A percentile compares a stretch with the other conserved stretches of the same genome.
phyloP scores from a whole-genome alignment of 2,113 vertebrate genomes.

The Euleptes europaea region DNA sequence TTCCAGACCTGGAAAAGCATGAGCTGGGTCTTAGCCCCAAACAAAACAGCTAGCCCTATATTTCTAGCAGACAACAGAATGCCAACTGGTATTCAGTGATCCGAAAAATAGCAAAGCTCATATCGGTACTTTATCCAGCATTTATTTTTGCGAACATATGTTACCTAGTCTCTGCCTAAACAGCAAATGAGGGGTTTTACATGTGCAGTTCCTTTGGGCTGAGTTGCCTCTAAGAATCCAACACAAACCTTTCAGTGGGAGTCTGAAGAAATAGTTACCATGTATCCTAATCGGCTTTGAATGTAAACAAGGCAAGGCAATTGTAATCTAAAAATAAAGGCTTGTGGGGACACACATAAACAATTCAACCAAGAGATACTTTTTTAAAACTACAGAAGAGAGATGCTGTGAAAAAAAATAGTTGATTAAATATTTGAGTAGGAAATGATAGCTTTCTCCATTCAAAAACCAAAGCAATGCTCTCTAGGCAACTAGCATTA shows the following conservation, averaged over 20 bases:
- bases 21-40: background rate
- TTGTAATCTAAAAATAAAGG: constrained; percentile 54
- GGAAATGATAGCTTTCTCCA: constrained; percentile 23
- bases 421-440: background rate
- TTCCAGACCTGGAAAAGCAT: background rate
- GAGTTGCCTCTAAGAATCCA: constrained; percentile 29
- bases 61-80: background rate
- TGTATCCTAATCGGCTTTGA: constrained; percentile 44
- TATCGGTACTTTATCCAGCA: background rate
- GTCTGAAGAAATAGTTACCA: constrained; percentile 61
- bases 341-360: constrained; percentile 43
- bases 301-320: constrained; percentile 31
- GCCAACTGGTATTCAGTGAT: constrained; percentile 18
- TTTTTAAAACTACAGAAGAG: constrained; percentile 53
- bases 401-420: constrained; percentile 12
- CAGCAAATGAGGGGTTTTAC: background rate
- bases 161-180: constrained; percentile 29
- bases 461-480: constrained; percentile 31
- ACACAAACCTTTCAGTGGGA: constrained; percentile 37
- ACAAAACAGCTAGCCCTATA: constrained; percentile 36
- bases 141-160: background rate
- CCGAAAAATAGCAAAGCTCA: constrained; percentile 24
- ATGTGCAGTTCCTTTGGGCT: constrained; percentile 30
- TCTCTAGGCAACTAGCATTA: constrained; percentile 21
- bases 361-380: constrained; percentile 50